These are phyloP conservation scores for Redunca redunca DNA, from an alignment of 2,113 vertebrate genomes.

Conservation along the genomic window DNA sequence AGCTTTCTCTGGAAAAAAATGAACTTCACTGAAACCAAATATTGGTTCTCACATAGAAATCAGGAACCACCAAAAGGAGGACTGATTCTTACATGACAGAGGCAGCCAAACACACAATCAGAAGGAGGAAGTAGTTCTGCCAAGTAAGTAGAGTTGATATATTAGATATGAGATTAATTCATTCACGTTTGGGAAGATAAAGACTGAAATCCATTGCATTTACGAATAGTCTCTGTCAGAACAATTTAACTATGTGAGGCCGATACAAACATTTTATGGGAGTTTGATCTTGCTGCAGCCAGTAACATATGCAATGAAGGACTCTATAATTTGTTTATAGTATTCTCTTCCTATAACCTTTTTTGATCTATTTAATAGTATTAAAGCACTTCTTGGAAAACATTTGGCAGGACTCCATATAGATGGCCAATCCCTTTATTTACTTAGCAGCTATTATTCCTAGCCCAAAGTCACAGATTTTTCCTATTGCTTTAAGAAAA, in stretches of 20 bases:
- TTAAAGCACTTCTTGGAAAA: conserved; percentile 22
- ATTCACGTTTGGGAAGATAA: not conserved
- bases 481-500: not conserved
- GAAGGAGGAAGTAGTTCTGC: not conserved
- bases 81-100: not conserved
- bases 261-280: not conserved
- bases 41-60: not conserved
- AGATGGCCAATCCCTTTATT: not conserved
- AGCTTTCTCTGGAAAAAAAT: not conserved
- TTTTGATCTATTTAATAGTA: not conserved
- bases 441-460: not conserved
- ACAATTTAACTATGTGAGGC: not conserved
- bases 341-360: not conserved
- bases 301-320: not conserved
- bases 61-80: not conserved
- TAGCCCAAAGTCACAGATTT: not conserved
- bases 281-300: not conserved
- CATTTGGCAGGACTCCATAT: not conserved
- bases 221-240: not conserved
- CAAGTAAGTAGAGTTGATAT: not conserved
- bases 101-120: not conserved
- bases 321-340: not conserved
- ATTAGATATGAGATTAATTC: not conserved
- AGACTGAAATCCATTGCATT: not conserved
- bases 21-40: not conserved